Evolutionary conservation across 64 coral and sea anemone genomes (phyloP).

Genomic region (Montipora efflorescens): DNA sequence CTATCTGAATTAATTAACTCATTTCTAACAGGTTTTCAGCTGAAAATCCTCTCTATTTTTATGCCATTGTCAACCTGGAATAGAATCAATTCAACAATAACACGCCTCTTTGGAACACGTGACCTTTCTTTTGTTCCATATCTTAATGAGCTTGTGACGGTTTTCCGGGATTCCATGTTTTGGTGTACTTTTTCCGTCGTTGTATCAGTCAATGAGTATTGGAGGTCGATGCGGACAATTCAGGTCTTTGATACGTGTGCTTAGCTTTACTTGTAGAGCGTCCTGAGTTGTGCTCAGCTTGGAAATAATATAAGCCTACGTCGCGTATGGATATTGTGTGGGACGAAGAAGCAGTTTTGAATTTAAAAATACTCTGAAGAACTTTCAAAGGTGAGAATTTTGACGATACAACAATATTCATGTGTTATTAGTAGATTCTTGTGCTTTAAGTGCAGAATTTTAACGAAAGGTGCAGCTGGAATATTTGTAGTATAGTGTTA

Average conservation of each 20-base stretch:
- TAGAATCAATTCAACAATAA: not conserved
- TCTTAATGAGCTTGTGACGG: no score
- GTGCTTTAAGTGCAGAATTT: no score
- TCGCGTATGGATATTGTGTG: not conserved
- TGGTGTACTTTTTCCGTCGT: not conserved
- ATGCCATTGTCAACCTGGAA: not conserved
- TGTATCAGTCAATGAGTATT: not conserved
- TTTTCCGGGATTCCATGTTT: not conserved
- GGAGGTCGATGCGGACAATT: not conserved
- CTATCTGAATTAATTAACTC: not conserved
- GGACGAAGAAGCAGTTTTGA: not conserved
- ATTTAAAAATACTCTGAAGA: not conserved
- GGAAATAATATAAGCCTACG: not conserved
- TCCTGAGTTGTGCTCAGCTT: no score
- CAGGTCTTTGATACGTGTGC: not conserved
- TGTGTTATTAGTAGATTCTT: no score
- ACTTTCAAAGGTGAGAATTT: not conserved
- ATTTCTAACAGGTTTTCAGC: not conserved
- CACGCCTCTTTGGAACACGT: not conserved
- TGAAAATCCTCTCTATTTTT: not conserved
- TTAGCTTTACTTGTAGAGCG: not conserved
- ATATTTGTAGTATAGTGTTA: no score
- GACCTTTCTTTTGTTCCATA: not conserved
- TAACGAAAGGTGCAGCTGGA: no score
- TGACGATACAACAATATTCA: not conserved